These are phyloP conservation scores for Scaptomyza reducta DNA, from an alignment of 2,888 invertebrate species.

Conservation along the genomic window DNA sequence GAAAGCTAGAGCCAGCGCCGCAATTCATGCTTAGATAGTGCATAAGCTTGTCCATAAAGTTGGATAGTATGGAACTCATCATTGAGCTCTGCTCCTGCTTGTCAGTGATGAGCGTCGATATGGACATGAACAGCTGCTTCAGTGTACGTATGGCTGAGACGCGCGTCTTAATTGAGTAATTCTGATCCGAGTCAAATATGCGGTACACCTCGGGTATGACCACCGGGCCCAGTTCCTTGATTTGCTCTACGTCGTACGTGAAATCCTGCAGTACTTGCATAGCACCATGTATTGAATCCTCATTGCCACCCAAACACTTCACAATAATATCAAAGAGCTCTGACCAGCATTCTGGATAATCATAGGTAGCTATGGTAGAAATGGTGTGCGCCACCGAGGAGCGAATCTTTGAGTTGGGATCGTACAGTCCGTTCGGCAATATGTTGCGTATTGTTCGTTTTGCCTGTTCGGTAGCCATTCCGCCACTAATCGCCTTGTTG, in stretches of 20 bases:
- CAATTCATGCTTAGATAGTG: conserved; percentile 86
- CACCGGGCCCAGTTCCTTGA: conserved; percentile 88
- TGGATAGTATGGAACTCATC: conserved; percentile 88
- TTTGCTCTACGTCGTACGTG: conserved; percentile 88
- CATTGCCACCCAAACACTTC: conserved; percentile 86
- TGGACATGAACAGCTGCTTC: conserved; percentile 86
- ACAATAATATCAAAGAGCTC: conserved; percentile 88
- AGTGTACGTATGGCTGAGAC: conserved; percentile 89
- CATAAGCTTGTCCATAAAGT: conserved; percentile 88
- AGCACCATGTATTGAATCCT: conserved; percentile 88
- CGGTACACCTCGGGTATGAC: conserved; percentile 89
- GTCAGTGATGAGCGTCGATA: conserved; percentile 81
- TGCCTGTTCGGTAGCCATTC: conserved; percentile 85
- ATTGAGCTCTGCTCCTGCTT: conserved; percentile 86
- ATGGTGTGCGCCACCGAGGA: conserved; percentile 89
- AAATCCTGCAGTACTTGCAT: conserved; percentile 90
- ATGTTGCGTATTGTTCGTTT: conserved; percentile 88
- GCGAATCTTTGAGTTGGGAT: conserved; percentile 88
- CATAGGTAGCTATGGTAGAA: conserved; percentile 89
- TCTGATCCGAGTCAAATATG: conserved; percentile 87
- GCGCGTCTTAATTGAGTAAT: conserved; percentile 86
- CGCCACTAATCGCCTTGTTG: conserved; percentile 78
- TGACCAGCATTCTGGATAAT: conserved; percentile 90
- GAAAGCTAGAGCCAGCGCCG: conserved; percentile 86
- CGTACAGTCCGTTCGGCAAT: conserved; percentile 87